Percentiles rank a stretch among this genome's conserved stretches.
Evolutionary conservation across 2,113 vertebrate species (phyloP).

Genomic region (Athene cunicularia): DNA sequence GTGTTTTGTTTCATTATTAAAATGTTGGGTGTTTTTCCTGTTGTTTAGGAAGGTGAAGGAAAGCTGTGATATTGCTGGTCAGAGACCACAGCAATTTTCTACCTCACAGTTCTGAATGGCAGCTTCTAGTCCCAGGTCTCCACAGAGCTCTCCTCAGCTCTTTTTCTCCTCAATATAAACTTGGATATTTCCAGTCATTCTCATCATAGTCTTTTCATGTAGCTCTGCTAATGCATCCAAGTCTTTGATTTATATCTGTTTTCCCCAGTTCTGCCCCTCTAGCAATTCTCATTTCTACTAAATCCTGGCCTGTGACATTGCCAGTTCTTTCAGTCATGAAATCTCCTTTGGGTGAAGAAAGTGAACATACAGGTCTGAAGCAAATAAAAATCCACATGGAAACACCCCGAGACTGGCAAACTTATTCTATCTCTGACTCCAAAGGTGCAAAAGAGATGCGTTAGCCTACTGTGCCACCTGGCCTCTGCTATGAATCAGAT

Average conservation of each 20-base stretch:
- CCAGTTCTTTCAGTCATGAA: neutral
- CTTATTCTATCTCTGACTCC: neutral
- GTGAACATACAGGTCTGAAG: neutral
- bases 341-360: neutral
- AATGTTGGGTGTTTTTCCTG: neutral
- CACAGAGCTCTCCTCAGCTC: neutral
- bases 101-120: neutral
- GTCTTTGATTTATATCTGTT: neutral
- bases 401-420: neutral
- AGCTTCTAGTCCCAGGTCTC: neutral
- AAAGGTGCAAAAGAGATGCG: neutral
- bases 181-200: neutral
- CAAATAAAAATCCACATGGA: neutral
- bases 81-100: neutral
- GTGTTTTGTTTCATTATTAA: neutral
- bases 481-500: neutral
- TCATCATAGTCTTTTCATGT: neutral
- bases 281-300: neutral
- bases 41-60: neutral
- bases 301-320: neutral
- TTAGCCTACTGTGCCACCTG: neutral
- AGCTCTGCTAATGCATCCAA: neutral
- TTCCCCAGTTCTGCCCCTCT: neutral
- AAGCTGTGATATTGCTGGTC: neutral
- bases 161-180: neutral